Conservation (phyloP, 2,797 vertebrate genomes). For the Lepilemur septentrionalis region DNA sequence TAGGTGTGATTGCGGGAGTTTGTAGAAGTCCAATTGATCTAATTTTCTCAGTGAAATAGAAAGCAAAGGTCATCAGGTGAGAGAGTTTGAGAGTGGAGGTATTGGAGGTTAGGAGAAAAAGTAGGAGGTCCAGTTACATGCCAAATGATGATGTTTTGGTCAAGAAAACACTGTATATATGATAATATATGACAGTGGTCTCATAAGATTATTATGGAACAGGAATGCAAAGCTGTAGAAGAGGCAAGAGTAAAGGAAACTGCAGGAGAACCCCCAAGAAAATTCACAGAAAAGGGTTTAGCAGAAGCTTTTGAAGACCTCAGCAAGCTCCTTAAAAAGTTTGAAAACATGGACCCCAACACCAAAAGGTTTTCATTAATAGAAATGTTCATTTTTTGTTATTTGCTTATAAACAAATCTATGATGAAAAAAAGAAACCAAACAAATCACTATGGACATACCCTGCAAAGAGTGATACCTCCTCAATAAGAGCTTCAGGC, state of each 20-base stretch:
- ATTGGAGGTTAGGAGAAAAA: neutral
- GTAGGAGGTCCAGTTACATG: neutral
- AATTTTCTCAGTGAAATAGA: conserved; percentile 4
- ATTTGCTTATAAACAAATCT: neutral
- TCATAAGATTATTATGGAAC: neutral
- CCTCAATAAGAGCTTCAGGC: neutral
- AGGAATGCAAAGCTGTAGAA: neutral
- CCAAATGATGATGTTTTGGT: neutral
- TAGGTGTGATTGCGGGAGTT: conserved; percentile 12
- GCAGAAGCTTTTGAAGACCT: neutral
- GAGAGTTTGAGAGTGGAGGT: neutral
- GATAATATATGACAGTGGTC: neutral
- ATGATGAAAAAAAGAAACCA: neutral
- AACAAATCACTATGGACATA: neutral
- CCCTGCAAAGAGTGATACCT: neutral
- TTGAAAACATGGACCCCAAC: neutral
- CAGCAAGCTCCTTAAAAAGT: neutral
- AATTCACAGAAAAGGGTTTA: neutral
- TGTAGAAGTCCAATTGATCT: neutral
- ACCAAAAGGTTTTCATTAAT: neutral
- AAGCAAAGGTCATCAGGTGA: neutral
- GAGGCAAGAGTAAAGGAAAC: neutral
- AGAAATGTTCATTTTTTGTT: neutral
- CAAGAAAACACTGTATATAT: neutral
- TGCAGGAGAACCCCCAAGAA: neutral